These are phyloP conservation scores for Plectrocnemia conspersa DNA, from an alignment of 1,140 invertebrate genomes.

Conservation along the genomic window DNA sequence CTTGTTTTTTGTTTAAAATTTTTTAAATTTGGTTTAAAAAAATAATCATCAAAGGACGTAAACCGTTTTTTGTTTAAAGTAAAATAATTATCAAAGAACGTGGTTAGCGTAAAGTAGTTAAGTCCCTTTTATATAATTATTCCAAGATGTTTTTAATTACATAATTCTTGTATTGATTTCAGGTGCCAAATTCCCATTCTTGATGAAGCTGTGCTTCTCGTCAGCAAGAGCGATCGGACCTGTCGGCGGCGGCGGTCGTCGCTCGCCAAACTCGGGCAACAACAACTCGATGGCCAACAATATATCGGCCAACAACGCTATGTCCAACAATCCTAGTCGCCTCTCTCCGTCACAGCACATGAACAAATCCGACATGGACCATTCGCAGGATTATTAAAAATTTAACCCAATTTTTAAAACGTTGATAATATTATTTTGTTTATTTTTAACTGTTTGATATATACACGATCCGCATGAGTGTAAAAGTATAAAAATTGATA, in stretches of 20 bases:
- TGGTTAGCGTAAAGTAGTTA: no score
- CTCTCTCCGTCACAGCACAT: no score
- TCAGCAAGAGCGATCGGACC: conserved; percentile 71
- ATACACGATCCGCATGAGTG: no score
- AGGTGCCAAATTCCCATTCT: conserved; percentile 95
- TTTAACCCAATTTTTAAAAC: neutral
- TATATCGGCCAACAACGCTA: conserved; percentile 17
- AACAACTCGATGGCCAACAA: conserved; percentile 18
- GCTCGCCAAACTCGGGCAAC: conserved; percentile 17
- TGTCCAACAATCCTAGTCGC: conserved; percentile 16
- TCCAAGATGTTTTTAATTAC: no score
- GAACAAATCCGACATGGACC: conserved; percentile 19
- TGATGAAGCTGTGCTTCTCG: conserved; percentile 94
- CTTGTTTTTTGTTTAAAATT: no score
- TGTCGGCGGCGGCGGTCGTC: conserved; percentile 13
- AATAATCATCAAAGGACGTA: no score
- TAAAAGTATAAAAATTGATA: no score
- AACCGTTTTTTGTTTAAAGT: no score
- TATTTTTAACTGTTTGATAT: neutral
- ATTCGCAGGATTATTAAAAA: conserved; percentile 22
- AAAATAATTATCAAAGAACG: no score
- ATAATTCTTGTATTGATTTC: no score
- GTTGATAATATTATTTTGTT: neutral
- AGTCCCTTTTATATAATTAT: no score
- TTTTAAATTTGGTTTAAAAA: no score